A percentile compares a stretch with the other conserved stretches of the same genome.
These are phyloP conservation scores for Hirtodrosophila duncani DNA, from an alignment of 2,888 invertebrate genomes.

Conservation along the genomic window DNA sequence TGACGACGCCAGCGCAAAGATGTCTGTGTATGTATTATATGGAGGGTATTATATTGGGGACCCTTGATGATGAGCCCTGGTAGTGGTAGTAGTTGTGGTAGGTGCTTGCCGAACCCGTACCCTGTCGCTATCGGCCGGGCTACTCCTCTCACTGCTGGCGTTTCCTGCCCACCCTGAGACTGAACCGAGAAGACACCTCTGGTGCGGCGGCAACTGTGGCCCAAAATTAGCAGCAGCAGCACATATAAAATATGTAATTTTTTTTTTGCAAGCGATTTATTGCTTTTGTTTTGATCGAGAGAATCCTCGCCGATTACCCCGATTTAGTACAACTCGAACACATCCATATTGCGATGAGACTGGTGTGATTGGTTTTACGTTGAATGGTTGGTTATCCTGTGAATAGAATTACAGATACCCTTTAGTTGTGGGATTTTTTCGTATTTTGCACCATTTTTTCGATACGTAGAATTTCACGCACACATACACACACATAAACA, in stretches of 20 bases:
- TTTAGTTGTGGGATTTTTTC: slow-evolving; percentile 70
- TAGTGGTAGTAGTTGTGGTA: too few relatives aligned
- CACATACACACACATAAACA: slow-evolving; percentile 44
- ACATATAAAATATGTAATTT: slow-evolving; percentile 30
- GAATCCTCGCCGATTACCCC: slow-evolving; percentile 20
- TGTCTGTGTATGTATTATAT: slow-evolving; percentile 38
- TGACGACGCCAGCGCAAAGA: slow-evolving; percentile 19
- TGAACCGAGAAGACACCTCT: too few relatives aligned
- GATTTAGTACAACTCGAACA: slow-evolving; percentile 37
- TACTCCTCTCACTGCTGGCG: slow-evolving; percentile 43
- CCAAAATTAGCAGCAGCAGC: slow-evolving; percentile 44
- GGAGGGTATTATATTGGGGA: too few relatives aligned
- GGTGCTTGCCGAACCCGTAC: too few relatives aligned
- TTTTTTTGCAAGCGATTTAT: slow-evolving; percentile 39
- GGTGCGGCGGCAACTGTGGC: too few relatives aligned
- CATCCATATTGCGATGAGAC: slow-evolving; percentile 49
- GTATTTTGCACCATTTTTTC: slow-evolving; percentile 77
- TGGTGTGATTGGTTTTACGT: slow-evolving; percentile 31
- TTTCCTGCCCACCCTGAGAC: slow-evolving; percentile 47
- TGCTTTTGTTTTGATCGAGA: slow-evolving; percentile 34
- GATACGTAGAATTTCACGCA: slow-evolving; percentile 73
- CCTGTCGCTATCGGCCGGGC: too few relatives aligned
- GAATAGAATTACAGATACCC: slow-evolving; percentile 47
- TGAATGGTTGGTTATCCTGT: slow-evolving; percentile 62
- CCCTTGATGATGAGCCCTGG: too few relatives aligned